phyloP scores from a whole-genome alignment of 2,888 invertebrate species.

The Leptinotarsa peninsularis region DNA sequence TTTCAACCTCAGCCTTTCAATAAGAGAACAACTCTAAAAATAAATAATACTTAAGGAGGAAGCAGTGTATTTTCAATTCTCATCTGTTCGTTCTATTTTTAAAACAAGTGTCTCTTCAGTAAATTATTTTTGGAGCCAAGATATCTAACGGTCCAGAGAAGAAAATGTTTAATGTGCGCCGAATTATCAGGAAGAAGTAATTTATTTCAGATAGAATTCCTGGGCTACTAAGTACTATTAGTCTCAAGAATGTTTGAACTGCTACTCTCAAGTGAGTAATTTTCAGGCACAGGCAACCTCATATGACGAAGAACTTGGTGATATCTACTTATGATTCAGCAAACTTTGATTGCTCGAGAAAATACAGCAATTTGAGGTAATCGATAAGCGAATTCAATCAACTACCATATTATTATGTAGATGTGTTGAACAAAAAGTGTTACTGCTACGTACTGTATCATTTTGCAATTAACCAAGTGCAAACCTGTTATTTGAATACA shows the following conservation, averaged over 20 bases:
- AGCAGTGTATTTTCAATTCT: constrained; percentile 25
- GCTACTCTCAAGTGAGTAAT: neutral
- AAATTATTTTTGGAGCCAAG: constrained; percentile 20
- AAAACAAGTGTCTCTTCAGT: constrained; percentile 27
- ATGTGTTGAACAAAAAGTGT: neutral
- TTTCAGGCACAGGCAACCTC: neutral
- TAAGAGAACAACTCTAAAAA: constrained; percentile 18
- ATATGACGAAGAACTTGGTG: neutral
- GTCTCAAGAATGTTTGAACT: neutral
- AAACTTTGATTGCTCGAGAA: neutral
- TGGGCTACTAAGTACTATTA: neutral
- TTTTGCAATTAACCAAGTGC: neutral
- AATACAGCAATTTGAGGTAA: constrained; percentile 1
- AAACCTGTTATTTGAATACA: neutral
- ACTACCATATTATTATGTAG: neutral
- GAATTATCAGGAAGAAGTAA: neutral
- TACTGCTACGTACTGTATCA: neutral
- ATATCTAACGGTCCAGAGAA: neutral
- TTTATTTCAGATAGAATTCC: neutral
- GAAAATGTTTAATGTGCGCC: neutral
- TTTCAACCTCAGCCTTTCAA: neutral
- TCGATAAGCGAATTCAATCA: constrained; percentile 5
- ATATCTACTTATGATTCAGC: neutral
- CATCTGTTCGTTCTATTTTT: constrained; percentile 28
- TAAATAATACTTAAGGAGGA: constrained; percentile 23